A percentile compares a stretch with the other conserved stretches of the same genome.
Conservation (phyloP, 2,888 invertebrate genomes). For the Agrypnus murinus region DNA sequence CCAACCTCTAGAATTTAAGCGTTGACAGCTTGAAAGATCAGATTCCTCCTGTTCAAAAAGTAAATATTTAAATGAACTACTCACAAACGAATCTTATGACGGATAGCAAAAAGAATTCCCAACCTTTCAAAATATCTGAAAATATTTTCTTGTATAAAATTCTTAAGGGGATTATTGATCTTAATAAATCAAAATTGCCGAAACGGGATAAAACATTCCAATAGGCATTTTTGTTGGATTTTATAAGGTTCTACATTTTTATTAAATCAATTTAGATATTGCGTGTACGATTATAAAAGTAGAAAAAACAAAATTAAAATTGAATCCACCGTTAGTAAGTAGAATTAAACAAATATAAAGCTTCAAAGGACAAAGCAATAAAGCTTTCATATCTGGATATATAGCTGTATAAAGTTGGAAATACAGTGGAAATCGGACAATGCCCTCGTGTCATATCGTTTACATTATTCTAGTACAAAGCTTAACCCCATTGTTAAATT, state of each 20-base stretch:
- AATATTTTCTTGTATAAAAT: not conserved
- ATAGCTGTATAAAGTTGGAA: not conserved
- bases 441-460: not conserved
- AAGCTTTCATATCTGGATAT: not conserved
- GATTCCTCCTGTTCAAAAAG: conserved; percentile 5
- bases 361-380: conserved; percentile 4
- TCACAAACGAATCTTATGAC: too few species aligned
- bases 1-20: conserved; percentile 1
- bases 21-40: conserved; percentile 14
- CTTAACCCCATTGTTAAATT: too few species aligned
- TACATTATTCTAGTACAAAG: too few species aligned
- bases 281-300: not conserved
- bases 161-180: conserved; percentile 8
- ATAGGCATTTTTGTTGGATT: too few species aligned
- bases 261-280: too few species aligned
- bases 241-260: too few species aligned
- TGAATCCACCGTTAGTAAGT: too few species aligned
- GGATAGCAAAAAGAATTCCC: not conserved
- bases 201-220: too few species aligned
- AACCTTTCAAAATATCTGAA: not conserved
- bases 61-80: conserved; percentile 15
- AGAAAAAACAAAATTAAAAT: conserved; percentile 4
- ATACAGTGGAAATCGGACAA: not conserved
- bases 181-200: conserved; percentile 13
- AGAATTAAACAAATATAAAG: too few species aligned